Base-by-base conservation (phyloP, 2,113 vertebrate species). In the Xiphophorus hellerii region DNA sequence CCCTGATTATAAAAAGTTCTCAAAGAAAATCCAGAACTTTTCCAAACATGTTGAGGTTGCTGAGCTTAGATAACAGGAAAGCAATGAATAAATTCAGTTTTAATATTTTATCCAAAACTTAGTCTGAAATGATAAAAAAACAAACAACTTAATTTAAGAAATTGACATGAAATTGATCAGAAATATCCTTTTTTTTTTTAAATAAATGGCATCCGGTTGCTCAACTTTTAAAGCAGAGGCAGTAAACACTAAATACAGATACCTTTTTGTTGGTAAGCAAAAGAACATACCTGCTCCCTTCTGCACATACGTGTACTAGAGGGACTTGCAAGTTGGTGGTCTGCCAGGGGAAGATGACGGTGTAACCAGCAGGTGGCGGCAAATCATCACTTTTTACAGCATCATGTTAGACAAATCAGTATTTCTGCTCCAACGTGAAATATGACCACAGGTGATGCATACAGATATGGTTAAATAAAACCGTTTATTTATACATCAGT, bases 401-500 rank as follows among this genome's bases (percentile, higher is more conserved):
- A 58, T 17, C 1, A 14, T 6, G 14, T 29, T 3, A 29, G 2
- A 17, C 25, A 7, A 0, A 58, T 3, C 1, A 9, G 22, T 11
- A 25, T 6, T 68, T 69, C 25, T 6, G 1, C 12, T 35, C 8
- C 29, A n/a, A 74, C 0, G 44, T 22, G 76, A 69, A 37, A 39
- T 5, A 33, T 2, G 60, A 25, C 54, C n/a, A 5, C 2, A 1
- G 17, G 5, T n/a, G 29, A 72, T 12, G 35, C 4, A 62, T 63
- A 76, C 3, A 25, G 7, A 28, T 51, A 74, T 66, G 78, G 65
- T 93, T 93, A 92, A 92, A 92, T 91, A 92, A 90, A 93, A 82
- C 60, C 30, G 72, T 94, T 94, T 94, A 94, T 94, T 94, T 83
- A 90, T 89, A 58, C 92, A 90, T 84, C 62, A 81, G 61, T 89